A percentile compares a stretch with the other conserved stretches of the same genome.
Conservation (phyloP, 1,140 invertebrate genomes). For the Temnothorax nylanderi region DNA sequence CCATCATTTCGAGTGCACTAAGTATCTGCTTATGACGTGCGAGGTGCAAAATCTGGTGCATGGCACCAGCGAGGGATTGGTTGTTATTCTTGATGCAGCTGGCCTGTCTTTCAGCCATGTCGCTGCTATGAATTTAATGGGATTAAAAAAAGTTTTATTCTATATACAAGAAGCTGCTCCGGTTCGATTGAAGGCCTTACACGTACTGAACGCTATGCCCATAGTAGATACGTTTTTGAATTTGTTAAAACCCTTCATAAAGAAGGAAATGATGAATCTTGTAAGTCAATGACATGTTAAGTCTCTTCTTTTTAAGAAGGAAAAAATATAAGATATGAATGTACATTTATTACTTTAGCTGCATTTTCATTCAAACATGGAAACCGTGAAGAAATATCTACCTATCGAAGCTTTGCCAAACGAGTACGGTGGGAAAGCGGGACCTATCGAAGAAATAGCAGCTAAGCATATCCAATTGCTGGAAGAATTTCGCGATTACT, state of each 20-base stretch:
- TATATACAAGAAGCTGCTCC: conserved; percentile 90
- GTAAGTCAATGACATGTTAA: conserved; percentile 73
- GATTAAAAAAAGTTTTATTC: conserved; percentile 88
- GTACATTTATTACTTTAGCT: conserved; percentile 1
- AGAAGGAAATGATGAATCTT: conserved; percentile 88
- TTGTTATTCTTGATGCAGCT: conserved; percentile 88
- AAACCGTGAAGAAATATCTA: conserved; percentile 76
- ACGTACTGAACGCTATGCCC: conserved; percentile 89
- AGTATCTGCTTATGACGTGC: conserved; percentile 87
- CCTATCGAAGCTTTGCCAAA: conserved; percentile 85
- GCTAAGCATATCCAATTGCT: conserved; percentile 77
- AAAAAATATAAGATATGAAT: background rate
- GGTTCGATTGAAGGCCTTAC: conserved; percentile 88
- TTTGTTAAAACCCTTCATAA: conserved; percentile 90
- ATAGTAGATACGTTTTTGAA: conserved; percentile 89
- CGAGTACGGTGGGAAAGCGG: conserved; percentile 86
- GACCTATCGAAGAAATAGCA: conserved; percentile 74
- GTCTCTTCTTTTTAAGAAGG: background rate
- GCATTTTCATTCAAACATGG: conserved; percentile 20
- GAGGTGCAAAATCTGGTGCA: conserved; percentile 86
- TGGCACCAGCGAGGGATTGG: conserved; percentile 86
- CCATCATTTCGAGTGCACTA: conserved; percentile 84
- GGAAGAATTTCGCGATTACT: conserved; percentile 85
- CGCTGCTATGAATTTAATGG: conserved; percentile 86
- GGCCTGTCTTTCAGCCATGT: conserved; percentile 86